Evolutionary conservation across 2,113 vertebrate genomes (phyloP).

Genomic region (Catagonus wagneri): DNA sequence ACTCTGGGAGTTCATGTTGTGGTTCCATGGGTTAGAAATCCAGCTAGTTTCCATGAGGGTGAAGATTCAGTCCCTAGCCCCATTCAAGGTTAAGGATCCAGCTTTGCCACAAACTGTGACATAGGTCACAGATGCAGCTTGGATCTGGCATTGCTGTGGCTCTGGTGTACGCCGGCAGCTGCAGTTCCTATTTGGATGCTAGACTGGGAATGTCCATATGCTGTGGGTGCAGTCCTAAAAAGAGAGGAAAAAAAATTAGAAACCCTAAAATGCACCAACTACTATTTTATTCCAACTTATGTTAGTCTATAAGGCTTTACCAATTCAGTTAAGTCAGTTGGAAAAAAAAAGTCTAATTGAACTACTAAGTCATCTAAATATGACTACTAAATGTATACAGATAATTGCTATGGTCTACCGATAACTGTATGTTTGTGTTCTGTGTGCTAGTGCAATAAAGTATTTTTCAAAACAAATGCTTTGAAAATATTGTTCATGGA

Average conservation of each 20-base stretch:
- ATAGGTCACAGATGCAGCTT: too few species aligned
- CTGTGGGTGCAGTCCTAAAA: too few species aligned
- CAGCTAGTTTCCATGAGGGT: too few species aligned
- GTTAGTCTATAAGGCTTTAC: neutral
- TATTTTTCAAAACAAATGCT: conserved; percentile 45
- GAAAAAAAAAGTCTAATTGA: neutral
- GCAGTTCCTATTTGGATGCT: too few species aligned
- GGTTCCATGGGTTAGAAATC: too few species aligned
- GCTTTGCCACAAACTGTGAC: too few species aligned
- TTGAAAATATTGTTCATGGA: conserved; percentile 38
- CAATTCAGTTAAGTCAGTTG: neutral
- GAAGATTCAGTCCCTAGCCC: too few species aligned
- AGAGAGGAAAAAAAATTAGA: conserved; percentile 31
- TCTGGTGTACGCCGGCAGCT: too few species aligned
- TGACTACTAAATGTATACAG: neutral
- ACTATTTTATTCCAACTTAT: conserved; percentile 46
- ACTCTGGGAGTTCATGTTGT: neutral
- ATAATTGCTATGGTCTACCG: neutral
- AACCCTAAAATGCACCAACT: conserved; percentile 18
- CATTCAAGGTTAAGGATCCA: too few species aligned
- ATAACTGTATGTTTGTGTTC: conserved; percentile 26
- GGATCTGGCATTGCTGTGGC: too few species aligned
- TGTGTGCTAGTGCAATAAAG: conserved; percentile 24
- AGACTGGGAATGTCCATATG: too few species aligned
- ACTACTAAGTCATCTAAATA: conserved; percentile 26